Evolutionary conservation across 1,140 invertebrate species (phyloP).

Genomic region (Halyomorpha halys): DNA sequence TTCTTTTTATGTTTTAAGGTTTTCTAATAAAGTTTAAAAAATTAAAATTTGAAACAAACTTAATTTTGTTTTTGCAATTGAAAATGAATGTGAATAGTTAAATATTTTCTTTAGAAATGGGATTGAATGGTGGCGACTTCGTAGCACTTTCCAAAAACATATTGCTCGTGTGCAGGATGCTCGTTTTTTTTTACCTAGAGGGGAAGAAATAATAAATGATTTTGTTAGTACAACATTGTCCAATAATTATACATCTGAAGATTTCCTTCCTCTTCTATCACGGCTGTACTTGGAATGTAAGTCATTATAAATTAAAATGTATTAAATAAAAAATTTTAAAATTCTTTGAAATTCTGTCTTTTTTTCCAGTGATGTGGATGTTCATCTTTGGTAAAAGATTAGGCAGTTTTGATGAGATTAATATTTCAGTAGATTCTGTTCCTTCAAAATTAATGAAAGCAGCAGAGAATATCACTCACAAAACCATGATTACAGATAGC

Average conservation of each 20-base stretch:
- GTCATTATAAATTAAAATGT: slow-evolving; percentile 29
- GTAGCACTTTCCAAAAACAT: slow-evolving; percentile 67
- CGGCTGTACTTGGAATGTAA: slow-evolving; percentile 70
- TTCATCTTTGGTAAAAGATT: slow-evolving; percentile 56
- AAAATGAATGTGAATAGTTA: neutral
- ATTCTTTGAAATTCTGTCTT: slow-evolving; percentile 15
- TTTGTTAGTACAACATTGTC: slow-evolving; percentile 43
- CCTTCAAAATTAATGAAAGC: slow-evolving; percentile 58
- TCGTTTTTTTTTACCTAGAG: slow-evolving; percentile 48
- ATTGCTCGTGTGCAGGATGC: slow-evolving; percentile 61
- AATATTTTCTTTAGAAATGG: slow-evolving; percentile 57
- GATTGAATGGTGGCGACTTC: slow-evolving; percentile 64
- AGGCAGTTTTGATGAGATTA: slow-evolving; percentile 48
- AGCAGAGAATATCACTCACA: slow-evolving; percentile 57
- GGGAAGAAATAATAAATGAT: slow-evolving; percentile 53
- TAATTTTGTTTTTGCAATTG: too few relatives aligned
- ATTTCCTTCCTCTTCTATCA: slow-evolving; percentile 60
- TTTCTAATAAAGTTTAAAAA: too few relatives aligned
- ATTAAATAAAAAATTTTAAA: neutral
- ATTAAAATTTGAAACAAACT: too few relatives aligned
- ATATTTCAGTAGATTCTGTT: slow-evolving; percentile 46
- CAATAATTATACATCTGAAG: slow-evolving; percentile 30
- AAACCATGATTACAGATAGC: slow-evolving; percentile 64
- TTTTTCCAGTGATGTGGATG: slow-evolving; percentile 54
- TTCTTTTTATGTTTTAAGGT: too few relatives aligned